A percentile compares a stretch with the other conserved stretches of the same genome.
Conservation (phyloP, 2,113 vertebrate genomes). For the Fulmarus glacialis region DNA sequence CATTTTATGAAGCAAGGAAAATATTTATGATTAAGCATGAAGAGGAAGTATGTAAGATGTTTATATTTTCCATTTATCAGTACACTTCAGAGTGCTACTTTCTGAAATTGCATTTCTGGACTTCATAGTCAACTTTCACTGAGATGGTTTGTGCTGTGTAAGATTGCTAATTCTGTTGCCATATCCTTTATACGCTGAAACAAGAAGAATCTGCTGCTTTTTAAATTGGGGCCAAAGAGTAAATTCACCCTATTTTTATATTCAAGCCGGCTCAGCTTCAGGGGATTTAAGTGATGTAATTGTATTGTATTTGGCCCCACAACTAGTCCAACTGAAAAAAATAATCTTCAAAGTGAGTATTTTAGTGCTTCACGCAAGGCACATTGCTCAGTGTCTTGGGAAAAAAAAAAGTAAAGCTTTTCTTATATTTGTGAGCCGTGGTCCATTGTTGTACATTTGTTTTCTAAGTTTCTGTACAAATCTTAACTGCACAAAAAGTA, state of each 20-base stretch:
- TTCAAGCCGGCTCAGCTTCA: conserved; percentile 62
- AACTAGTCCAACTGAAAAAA: conserved; percentile 43
- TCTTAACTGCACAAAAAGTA: background rate
- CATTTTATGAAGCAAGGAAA: background rate
- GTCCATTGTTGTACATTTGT: conserved; percentile 31
- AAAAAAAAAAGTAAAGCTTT: background rate
- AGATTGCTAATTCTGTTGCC: conserved; percentile 20
- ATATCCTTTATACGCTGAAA: conserved; percentile 49
- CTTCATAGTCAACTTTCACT: conserved; percentile 54
- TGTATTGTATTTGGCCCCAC: conserved; percentile 53
- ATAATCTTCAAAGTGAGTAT: conserved; percentile 71
- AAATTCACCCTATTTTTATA: conserved; percentile 67
- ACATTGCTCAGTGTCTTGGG: conserved; percentile 33
- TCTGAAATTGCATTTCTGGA: conserved; percentile 8
- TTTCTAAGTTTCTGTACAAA: conserved; percentile 51
- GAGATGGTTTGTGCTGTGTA: conserved; percentile 31
- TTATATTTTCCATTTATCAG: conserved; percentile 23
- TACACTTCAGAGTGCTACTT: conserved; percentile 18
- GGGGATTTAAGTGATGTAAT: conserved; percentile 66
- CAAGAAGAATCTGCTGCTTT: conserved; percentile 64
- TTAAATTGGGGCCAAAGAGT: conserved; percentile 71
- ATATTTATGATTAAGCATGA: background rate
- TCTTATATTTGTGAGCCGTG: background rate
- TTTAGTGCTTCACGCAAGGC: conserved; percentile 42
- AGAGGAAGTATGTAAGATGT: background rate